These are phyloP conservation scores for Neogobius melanostomus DNA, from an alignment of 2,113 vertebrate species.

Conservation along the genomic window DNA sequence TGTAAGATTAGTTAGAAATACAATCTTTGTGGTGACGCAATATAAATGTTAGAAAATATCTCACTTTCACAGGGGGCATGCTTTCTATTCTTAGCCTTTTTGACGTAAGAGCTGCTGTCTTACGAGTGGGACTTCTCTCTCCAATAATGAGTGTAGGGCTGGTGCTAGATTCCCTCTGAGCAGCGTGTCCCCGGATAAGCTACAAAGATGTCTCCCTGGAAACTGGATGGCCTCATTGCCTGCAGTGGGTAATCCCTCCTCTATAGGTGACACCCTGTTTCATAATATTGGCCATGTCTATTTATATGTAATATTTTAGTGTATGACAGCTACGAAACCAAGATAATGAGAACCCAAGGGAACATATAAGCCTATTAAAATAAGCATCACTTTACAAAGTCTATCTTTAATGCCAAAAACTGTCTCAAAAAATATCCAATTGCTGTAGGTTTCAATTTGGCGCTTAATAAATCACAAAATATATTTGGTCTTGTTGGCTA, in stretches of 20 bases:
- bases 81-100: slow-evolving; percentile 55
- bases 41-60: slow-evolving; percentile 8
- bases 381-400: too few species aligned
- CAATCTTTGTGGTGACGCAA: neutral
- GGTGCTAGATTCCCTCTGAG: slow-evolving; percentile 60
- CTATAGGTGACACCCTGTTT: slow-evolving; percentile 33
- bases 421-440: too few species aligned
- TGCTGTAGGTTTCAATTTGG: too few species aligned
- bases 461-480: too few species aligned
- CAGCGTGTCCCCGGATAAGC: slow-evolving; percentile 49
- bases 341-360: too few species aligned
- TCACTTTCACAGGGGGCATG: slow-evolving; percentile 11
- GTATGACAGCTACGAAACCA: too few species aligned
- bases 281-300: slow-evolving; percentile 13
- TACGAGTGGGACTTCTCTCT: slow-evolving; percentile 59
- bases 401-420: too few species aligned
- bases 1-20: neutral
- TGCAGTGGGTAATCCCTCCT: slow-evolving; percentile 67
- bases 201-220: slow-evolving; percentile 73
- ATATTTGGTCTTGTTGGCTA: too few species aligned
- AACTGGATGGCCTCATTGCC: slow-evolving; percentile 66
- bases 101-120: slow-evolving; percentile 53
- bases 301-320: too few species aligned
- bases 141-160: slow-evolving; percentile 56
- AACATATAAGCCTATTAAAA: too few species aligned